Conservation (phyloP, 2,113 vertebrate genomes). For the Phainopepla nitens region DNA sequence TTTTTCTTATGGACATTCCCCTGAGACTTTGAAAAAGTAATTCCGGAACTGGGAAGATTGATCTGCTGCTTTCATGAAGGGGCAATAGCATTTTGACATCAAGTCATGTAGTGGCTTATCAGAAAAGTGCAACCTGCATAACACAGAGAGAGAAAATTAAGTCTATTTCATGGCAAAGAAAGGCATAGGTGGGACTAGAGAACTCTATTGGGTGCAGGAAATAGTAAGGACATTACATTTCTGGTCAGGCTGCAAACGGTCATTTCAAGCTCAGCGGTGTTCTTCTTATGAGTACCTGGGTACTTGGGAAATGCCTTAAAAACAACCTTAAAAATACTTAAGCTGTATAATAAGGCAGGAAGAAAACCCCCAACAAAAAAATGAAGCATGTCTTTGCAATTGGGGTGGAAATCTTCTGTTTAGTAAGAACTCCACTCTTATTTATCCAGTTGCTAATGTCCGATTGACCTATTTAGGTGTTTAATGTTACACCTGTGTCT, state of each 20-base stretch:
- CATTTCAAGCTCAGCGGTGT: not conserved
- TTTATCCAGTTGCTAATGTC: not conserved
- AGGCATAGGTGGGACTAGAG: not conserved
- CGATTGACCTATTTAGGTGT: not conserved
- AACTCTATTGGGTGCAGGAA: not conserved
- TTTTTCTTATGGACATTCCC: not conserved
- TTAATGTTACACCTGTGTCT: not conserved
- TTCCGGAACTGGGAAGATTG: not conserved
- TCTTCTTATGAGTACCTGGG: not conserved
- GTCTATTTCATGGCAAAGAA: not conserved
- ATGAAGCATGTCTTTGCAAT: not conserved
- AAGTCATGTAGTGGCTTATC: slow-evolving; percentile 18
- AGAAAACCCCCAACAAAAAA: not conserved
- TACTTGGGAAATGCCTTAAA: not conserved
- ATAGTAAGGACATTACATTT: not conserved
- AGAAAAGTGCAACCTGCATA: slow-evolving; percentile 24
- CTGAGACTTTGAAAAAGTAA: not conserved
- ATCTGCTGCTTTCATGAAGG: not conserved
- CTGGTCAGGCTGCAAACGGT: not conserved
- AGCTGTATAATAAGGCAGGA: not conserved
- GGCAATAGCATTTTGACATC: not conserved
- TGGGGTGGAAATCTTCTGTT: not conserved
- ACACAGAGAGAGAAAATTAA: not conserved
- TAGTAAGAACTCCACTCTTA: not conserved
- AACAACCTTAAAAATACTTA: not conserved